A percentile compares a stretch with the other conserved stretches of the same genome.
These are phyloP conservation scores for Parochlus steinenii DNA, from an alignment of 2,888 invertebrate species.

Conservation along the genomic window DNA sequence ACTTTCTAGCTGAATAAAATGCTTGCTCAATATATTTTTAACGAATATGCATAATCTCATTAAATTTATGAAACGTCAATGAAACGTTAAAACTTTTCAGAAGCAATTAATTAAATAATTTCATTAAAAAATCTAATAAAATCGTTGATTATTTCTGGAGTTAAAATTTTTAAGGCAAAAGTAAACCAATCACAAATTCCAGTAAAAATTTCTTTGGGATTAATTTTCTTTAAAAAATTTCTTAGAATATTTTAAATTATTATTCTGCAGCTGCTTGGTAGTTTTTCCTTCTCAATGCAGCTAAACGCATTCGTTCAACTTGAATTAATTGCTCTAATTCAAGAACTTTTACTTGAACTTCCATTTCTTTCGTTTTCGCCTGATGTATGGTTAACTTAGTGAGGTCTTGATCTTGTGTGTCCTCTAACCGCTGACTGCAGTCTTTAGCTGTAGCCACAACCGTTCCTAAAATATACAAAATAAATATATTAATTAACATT, in stretches of 20 bases:
- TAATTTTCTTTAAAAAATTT: background rate
- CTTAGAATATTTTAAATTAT: background rate
- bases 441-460: conserved; percentile 90
- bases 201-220: background rate
- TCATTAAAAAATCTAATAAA: too few species aligned
- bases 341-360: conserved; percentile 85
- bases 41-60: too few species aligned
- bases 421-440: conserved; percentile 71
- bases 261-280: conserved; percentile 49
- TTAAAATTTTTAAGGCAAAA: too few species aligned
- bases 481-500: background rate
- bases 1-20: too few species aligned
- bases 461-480: conserved; percentile 26
- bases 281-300: conserved; percentile 78
- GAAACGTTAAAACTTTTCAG: too few species aligned
- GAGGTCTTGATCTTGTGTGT: conserved; percentile 81
- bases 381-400: conserved; percentile 80
- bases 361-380: conserved; percentile 93
- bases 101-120: too few species aligned
- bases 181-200: too few species aligned
- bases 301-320: conserved; percentile 68
- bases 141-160: too few species aligned
- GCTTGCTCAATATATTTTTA: too few species aligned
- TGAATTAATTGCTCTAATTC: conserved; percentile 84
- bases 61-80: too few species aligned